Percentiles rank a stretch among this genome's conserved stretches.
Conservation (phyloP, 2,113 vertebrate species). For the Syngnathus scovelli region DNA sequence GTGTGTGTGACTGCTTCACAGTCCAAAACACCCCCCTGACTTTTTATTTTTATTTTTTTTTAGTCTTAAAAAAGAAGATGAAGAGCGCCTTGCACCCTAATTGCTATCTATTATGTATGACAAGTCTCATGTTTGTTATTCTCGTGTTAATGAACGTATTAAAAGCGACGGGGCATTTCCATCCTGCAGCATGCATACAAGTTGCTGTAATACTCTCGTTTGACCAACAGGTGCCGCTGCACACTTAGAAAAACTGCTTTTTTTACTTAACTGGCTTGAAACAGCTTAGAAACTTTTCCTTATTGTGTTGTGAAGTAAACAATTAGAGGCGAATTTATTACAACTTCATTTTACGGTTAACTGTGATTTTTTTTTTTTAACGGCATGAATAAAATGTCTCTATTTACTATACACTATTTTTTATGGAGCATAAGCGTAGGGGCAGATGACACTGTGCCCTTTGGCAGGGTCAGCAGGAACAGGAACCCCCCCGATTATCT, state of each 20-base stretch:
- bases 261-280: too few species aligned
- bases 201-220: conserved; percentile 68
- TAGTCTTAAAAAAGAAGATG: conserved; percentile 16
- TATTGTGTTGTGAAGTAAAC: not conserved
- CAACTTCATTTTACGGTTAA: too few species aligned
- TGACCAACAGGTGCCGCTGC: conserved; percentile 90
- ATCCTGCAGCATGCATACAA: conserved; percentile 5
- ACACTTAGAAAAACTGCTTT: conserved; percentile 72
- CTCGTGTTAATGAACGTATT: conserved; percentile 51
- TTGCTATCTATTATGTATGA: conserved; percentile 51
- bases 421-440: too few species aligned
- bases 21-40: conserved; percentile 34
- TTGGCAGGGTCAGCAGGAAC: too few species aligned
- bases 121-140: conserved; percentile 49
- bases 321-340: too few species aligned
- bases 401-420: too few species aligned
- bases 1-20: conserved; percentile 25
- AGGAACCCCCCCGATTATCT: too few species aligned
- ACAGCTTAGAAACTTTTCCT: not conserved
- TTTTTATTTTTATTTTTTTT: conserved; percentile 18
- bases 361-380: too few species aligned
- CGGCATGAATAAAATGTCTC: too few species aligned
- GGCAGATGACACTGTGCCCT: too few species aligned
- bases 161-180: conserved; percentile 45
- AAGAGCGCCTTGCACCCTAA: conserved; percentile 32